A percentile compares a stretch with the other conserved stretches of the same genome.
Conservation (phyloP, 2,113 vertebrate genomes). For the Archocentrus centrarchus region DNA sequence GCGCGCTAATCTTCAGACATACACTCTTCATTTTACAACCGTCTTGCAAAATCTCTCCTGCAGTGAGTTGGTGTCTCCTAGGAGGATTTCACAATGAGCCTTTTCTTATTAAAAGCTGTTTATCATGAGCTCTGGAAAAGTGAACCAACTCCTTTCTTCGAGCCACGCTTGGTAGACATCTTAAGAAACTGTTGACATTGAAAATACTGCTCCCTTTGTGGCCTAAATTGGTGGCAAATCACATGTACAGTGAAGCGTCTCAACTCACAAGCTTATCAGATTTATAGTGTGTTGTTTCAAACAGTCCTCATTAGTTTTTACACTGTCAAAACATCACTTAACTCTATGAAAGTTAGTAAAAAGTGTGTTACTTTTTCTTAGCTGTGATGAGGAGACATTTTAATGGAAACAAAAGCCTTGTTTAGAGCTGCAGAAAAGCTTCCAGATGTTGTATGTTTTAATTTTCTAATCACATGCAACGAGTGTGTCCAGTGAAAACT, state of each 20-base stretch:
- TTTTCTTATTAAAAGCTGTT: conserved; percentile 14
- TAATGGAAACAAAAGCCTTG: conserved; percentile 1
- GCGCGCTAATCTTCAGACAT: neutral
- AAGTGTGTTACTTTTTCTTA: conserved; percentile 7
- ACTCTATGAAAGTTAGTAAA: neutral
- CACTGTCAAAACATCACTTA: conserved; percentile 33
- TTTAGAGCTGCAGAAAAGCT: neutral
- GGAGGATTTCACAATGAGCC: conserved; percentile 3
- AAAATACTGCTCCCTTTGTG: conserved; percentile 3
- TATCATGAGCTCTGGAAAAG: conserved; percentile 20
- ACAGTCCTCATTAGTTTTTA: conserved; percentile 39
- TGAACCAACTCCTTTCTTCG: neutral
- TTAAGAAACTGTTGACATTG: conserved; percentile 1
- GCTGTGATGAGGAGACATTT: neutral
- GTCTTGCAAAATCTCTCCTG: neutral
- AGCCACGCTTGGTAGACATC: conserved; percentile 8
- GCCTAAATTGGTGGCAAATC: conserved; percentile 11
- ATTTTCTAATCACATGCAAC: neutral
- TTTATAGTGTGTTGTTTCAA: conserved; percentile 22
- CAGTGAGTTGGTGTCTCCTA: neutral
- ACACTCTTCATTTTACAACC: neutral
- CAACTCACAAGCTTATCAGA: neutral
- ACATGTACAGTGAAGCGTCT: neutral
- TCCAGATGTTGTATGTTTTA: neutral
- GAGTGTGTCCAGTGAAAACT: conserved; percentile 23